Percentiles rank a stretch among this genome's conserved stretches.
Conservation (phyloP, 1,140 invertebrate species). For the Aphelenchoides besseyi region DNA sequence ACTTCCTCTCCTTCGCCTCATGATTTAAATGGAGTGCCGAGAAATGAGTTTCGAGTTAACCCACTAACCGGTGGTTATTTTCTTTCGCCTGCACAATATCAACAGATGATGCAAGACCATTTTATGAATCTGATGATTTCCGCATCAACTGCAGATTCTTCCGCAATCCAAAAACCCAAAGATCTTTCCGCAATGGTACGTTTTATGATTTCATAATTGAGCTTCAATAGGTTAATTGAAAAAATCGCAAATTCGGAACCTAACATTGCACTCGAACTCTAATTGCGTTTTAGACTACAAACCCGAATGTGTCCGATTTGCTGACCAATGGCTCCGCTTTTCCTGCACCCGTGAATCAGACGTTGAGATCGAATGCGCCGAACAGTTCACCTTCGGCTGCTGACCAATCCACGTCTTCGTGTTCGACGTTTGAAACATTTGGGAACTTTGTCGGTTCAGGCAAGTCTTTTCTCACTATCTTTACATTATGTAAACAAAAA, state of each 20-base stretch:
- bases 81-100: conserved; percentile 51
- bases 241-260: neutral
- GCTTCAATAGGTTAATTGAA: too few species aligned
- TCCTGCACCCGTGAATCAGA: neutral
- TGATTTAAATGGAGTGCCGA: conserved; percentile 19
- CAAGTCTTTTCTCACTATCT: neutral
- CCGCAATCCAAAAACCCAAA: neutral
- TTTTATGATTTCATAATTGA: too few species aligned
- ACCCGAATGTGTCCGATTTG: neutral
- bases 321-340: neutral
- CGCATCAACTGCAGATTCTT: neutral
- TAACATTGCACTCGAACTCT: too few species aligned
- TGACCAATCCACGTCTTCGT: neutral
- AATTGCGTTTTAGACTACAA: neutral
- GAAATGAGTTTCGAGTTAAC: conserved; percentile 38
- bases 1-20: conserved; percentile 16
- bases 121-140: conserved; percentile 37
- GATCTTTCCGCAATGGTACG: too few species aligned
- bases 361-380: neutral
- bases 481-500: neutral
- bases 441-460: neutral
- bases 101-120: conserved; percentile 60
- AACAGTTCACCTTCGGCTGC: neutral
- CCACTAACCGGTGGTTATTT: conserved; percentile 46
- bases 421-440: neutral